A percentile compares a stretch with the other conserved stretches of the same genome.
These are phyloP conservation scores for Drosophila leonis DNA, from an alignment of 2,888 invertebrate species.

Conservation along the genomic window DNA sequence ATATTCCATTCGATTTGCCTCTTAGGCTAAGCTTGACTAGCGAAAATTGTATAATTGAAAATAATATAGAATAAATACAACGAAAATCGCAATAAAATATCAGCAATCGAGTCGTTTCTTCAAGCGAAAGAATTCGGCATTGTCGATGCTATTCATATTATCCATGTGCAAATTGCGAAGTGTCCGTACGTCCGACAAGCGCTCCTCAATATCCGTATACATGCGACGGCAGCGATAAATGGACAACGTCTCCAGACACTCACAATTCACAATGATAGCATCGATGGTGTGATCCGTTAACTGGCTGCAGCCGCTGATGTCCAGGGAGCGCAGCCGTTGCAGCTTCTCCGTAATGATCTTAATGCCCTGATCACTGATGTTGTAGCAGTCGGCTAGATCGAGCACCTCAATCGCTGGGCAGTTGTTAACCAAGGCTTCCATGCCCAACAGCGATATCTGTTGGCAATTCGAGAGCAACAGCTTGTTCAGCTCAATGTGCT, in stretches of 20 bases:
- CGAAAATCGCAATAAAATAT: slow-evolving; percentile 84
- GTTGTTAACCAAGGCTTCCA: slow-evolving; percentile 88
- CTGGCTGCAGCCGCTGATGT: slow-evolving; percentile 86
- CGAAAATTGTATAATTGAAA: slow-evolving; percentile 84
- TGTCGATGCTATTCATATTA: slow-evolving; percentile 79
- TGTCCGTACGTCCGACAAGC: slow-evolving; percentile 77
- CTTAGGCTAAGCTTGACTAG: slow-evolving; percentile 56
- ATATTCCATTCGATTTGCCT: slow-evolving; percentile 5
- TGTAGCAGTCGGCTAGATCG: slow-evolving; percentile 89
- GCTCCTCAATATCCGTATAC: slow-evolving; percentile 84
- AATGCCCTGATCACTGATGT: slow-evolving; percentile 89
- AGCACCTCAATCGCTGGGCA: slow-evolving; percentile 90
- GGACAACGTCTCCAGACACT: slow-evolving; percentile 84
- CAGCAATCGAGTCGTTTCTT: slow-evolving; percentile 84
- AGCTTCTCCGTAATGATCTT: slow-evolving; percentile 85
- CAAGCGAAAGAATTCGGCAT: slow-evolving; percentile 81
- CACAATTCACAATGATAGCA: slow-evolving; percentile 86
- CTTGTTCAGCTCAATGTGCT: slow-evolving; percentile 88
- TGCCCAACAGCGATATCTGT: slow-evolving; percentile 89
- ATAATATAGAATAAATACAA: slow-evolving; percentile 83
- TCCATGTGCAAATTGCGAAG: slow-evolving; percentile 83
- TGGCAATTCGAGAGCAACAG: slow-evolving; percentile 90
- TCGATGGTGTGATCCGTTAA: slow-evolving; percentile 87
- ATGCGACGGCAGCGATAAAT: slow-evolving; percentile 83
- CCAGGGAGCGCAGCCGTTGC: slow-evolving; percentile 78